Conservation (phyloP, 2,113 vertebrate species). For the Hassar affinis region DNA sequence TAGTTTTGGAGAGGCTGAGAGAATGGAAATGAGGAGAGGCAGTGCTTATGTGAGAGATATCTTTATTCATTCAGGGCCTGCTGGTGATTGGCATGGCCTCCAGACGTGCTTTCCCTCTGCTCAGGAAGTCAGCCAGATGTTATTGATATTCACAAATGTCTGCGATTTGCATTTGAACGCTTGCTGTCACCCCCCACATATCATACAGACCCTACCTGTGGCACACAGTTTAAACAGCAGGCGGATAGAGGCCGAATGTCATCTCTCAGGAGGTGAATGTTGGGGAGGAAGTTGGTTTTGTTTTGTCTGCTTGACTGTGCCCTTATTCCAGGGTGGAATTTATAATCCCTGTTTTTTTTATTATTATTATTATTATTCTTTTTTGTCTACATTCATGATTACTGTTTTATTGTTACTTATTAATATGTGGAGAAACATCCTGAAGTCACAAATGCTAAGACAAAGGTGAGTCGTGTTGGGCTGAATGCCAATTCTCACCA, state of each 20-base stretch:
- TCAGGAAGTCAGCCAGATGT: constrained; percentile 66
- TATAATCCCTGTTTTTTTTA: constrained; percentile 13
- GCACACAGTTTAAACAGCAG: constrained; percentile 46
- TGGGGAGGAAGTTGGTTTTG: constrained; percentile 14
- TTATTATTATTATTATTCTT: constrained; percentile 19
- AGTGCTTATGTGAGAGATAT: constrained; percentile 57
- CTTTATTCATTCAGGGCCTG: constrained; percentile 69
- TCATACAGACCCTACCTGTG: constrained; percentile 29
- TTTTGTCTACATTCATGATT: constrained; percentile 26
- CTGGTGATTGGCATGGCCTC: constrained; percentile 67
- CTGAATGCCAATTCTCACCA: not conserved
- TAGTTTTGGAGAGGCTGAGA: constrained; percentile 53
- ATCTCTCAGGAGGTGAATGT: not conserved
- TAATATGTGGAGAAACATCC: not conserved
- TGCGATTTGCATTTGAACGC: constrained; percentile 63
- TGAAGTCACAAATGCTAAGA: not conserved
- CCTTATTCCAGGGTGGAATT: not conserved
- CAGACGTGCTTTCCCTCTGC: constrained; percentile 61
- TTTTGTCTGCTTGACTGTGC: constrained; percentile 15
- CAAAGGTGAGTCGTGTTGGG: not conserved
- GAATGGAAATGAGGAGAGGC: constrained; percentile 53
- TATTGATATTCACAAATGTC: constrained; percentile 69
- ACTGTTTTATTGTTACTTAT: not conserved
- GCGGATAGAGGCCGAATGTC: constrained; percentile 22
- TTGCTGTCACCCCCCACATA: constrained; percentile 31